Evolutionary conservation across 2,888 invertebrate species (phyloP), one percentile per base, ranked within the genome.

Genomic region (Heliconius erato): DNA sequence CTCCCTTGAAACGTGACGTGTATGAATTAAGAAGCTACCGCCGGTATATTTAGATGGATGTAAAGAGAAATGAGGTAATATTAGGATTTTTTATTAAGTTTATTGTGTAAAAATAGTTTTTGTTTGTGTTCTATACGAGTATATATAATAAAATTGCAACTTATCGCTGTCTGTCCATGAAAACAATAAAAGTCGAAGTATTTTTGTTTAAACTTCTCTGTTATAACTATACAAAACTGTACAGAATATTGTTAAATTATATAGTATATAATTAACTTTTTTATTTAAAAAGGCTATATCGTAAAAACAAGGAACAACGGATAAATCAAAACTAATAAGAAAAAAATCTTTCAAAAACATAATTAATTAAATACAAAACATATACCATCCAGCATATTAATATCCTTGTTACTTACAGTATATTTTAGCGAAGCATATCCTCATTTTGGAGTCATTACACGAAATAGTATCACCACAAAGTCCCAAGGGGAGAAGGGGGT

Each of bases 401-500:
- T 71, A 76, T 71, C 65, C 19, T 54, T 59, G 82, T 84, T 69
- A 68, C 88, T 67, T 90, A 87, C 87, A 88, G 89, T 92, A 91
- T 92, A 93, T 92, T 92, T 91, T 89, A 90, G 92, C 92, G 91
- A 90, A 91, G 91, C 92, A 91, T 93, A 93, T 94, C 92, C 95
- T 95, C 95, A 95, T 95, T 95, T 93, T 93, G 95, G 92, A 95
- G 94, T 95, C 95, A 95, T 95, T 95, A 96, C 95, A 95, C 95
- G 95, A 93, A 95, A 95, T 94, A 94, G 95, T 95, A 95, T 95
- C 95, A 94, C 93, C 95, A 93, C 92, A 90, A 93, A 92, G 92
- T 95, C 95, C 91, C 95, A 77, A 85, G 93, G 92, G 95, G 91
- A 93, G 94, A 94, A 93, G 90, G 90, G 86, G 91, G 91, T 94